Base-by-base conservation (phyloP, 1,140 invertebrate species). In the Leptopilina clavipes region DNA sequence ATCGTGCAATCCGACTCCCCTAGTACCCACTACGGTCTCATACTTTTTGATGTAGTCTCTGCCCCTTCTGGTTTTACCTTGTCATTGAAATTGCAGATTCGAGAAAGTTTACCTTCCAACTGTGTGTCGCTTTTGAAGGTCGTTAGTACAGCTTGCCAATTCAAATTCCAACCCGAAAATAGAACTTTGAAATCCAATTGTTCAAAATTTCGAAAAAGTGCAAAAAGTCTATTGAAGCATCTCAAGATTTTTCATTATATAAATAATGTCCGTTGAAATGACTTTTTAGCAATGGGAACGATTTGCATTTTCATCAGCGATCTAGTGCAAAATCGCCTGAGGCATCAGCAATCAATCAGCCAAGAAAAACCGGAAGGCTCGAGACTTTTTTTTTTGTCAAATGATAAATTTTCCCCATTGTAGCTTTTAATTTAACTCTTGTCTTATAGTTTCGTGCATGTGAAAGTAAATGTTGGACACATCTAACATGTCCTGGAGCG, bases 1-100 rank as follows among this genome's bases (percentile, higher is more conserved):
- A 79, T 75, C 76, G 48, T 19, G 71, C 71, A 56, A 74, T 73
- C 74, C 76, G 78, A 78, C 78, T 73, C 71, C 71, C 72, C 70
- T 31, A 31, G n/a, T 52, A 52, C 17, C 48, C 48, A 52, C 48
- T 6, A 65, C 25, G 25, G 56, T 65, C 22, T 31, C 59, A n/a
- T 65, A 65, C 59, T 65, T 65, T 65, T 65, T 25, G 59, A 37
- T 31, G 59, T 65, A 37, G 59, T 65, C 22, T 65, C 25, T 37
- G 12, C 14, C 59, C 22, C 22, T 65, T 65, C 25, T 65, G 59
- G 25, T 65, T 65, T 65, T 65, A 65, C 11, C 22, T 12, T 31
- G 59, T 65, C 59, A 31, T 65, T 65, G 59, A 65, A 65, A 65
- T 65, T 65, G 59, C 59, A 65, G 59, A 37, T 65, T 65, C 22